Evolutionary conservation across 1,140 invertebrate genomes (phyloP), one percentile per base, ranked within the genome.

Genomic region (Mya arenaria): DNA sequence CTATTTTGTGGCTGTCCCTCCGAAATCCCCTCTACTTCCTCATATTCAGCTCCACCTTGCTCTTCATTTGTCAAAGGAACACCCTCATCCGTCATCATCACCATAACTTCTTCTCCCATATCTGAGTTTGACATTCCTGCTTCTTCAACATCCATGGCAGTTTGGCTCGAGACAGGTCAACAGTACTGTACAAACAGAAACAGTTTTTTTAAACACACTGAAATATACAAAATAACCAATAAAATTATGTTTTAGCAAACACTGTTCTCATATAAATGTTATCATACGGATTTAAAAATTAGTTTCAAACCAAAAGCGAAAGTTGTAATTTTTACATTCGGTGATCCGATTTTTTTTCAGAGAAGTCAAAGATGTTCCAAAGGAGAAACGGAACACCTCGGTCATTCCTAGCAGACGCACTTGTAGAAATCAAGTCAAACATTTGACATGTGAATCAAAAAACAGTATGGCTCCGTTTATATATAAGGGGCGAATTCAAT

Each of bases 301-400:
- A 56, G 6, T 56, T 56, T 56, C 55, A 56, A 56, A 56, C 28
- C 62, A 37, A 65, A 65, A 65, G 62, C 41, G 41, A 58, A 66
- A 66, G 25, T 58, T 23, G 36, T 25, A 52, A 1, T 52, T 63
- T 39, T 25, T 48, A 28, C 39, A 77, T 77, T 77, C 74, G 74
- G 74, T 55, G 37, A 48, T 77, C 63, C 32, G n/a, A 17, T 30
- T 52, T 32, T 66, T 66, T 41, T 25, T 77, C 60, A 63, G 48
- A 77, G 39, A 77, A 48, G 66, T 77, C 74, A 77, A 77, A 77
- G 74, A 66, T 77, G 62, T 77, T 77, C 74, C 74, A 77, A 77
- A 77, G 62, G 44, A 77, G 55, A 48, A 23, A 65, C 74, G 74
- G 74, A 77, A 77, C 74, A 77, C 74, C 74, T 77, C 74, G 74